Evolutionary conservation across 2,797 vertebrate species (phyloP).

Genomic region (Gymnocypris eckloni): DNA sequence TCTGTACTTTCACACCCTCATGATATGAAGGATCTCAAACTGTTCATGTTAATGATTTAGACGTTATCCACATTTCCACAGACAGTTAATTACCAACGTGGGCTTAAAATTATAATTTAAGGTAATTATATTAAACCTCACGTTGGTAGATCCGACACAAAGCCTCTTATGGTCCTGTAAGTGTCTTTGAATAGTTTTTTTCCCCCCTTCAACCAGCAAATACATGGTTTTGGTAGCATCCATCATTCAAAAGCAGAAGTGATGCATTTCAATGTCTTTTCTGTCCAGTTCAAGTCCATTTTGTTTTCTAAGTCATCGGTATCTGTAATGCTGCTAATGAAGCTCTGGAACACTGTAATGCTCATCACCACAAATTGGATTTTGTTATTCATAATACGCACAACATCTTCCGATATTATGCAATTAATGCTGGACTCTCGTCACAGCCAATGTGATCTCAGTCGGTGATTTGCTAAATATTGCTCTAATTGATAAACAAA

Average conservation of each 20-base stretch:
- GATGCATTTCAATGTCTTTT: background rate
- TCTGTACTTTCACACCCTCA: constrained; percentile 8
- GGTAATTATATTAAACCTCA: constrained; percentile 8
- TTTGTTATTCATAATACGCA: background rate
- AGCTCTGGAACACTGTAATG: constrained; percentile 11
- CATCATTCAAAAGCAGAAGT: constrained; percentile 4
- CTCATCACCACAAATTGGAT: background rate
- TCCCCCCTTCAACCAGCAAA: background rate
- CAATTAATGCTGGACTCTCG: background rate
- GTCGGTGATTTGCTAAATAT: background rate
- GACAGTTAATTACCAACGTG: background rate
- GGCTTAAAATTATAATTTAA: constrained; percentile 6
- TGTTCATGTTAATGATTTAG: background rate
- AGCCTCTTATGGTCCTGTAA: background rate
- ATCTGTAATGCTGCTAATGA: constrained; percentile 14
- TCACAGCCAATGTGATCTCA: background rate
- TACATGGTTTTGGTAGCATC: background rate
- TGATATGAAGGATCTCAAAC: constrained; percentile 31
- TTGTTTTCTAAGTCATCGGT: background rate
- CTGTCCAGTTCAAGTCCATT: constrained; percentile 32
- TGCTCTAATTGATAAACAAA: background rate
- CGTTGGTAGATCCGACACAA: background rate
- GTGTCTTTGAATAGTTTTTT: background rate
- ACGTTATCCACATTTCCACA: background rate
- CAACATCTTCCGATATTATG: constrained; percentile 29